phyloP scores from a whole-genome alignment of 2,113 vertebrate species.

The Helogale parvula region DNA sequence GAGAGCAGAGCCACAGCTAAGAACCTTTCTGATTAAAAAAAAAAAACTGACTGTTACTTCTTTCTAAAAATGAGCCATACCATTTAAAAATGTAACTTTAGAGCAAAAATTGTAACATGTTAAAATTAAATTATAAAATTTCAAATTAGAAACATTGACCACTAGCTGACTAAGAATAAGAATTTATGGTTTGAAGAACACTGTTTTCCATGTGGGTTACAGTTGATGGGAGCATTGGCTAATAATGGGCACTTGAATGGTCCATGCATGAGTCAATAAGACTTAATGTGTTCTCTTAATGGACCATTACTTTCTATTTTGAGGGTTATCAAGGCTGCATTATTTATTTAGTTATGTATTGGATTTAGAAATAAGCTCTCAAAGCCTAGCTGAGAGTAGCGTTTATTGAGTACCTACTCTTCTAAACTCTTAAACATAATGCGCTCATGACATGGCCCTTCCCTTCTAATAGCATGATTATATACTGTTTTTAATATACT shows the following conservation, averaged over 20 bases:
- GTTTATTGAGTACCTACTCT: slow-evolving; percentile 74
- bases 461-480: slow-evolving; percentile 77
- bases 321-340: slow-evolving; percentile 73
- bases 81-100: slow-evolving; percentile 33
- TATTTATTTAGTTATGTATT: slow-evolving; percentile 79
- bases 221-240: slow-evolving; percentile 50
- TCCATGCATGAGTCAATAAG: slow-evolving; percentile 60
- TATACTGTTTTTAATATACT: slow-evolving; percentile 78
- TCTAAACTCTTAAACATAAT: slow-evolving; percentile 74
- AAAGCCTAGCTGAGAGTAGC: slow-evolving; percentile 31
- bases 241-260: slow-evolving; percentile 64
- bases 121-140: slow-evolving; percentile 45
- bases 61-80: slow-evolving; percentile 35
- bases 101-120: slow-evolving; percentile 5
- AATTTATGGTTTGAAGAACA: slow-evolving; percentile 50
- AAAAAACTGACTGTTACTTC: neutral
- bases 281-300: slow-evolving; percentile 75
- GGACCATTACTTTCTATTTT: slow-evolving; percentile 80
- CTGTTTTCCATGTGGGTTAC: slow-evolving; percentile 58
- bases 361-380: slow-evolving; percentile 69
- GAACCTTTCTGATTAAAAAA: neutral
- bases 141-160: slow-evolving; percentile 50
- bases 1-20: neutral
- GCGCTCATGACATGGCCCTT: slow-evolving; percentile 62
- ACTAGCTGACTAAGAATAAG: slow-evolving; percentile 32